phyloP scores from a whole-genome alignment of 2,113 vertebrate species.

The Phocoena phocoena region DNA sequence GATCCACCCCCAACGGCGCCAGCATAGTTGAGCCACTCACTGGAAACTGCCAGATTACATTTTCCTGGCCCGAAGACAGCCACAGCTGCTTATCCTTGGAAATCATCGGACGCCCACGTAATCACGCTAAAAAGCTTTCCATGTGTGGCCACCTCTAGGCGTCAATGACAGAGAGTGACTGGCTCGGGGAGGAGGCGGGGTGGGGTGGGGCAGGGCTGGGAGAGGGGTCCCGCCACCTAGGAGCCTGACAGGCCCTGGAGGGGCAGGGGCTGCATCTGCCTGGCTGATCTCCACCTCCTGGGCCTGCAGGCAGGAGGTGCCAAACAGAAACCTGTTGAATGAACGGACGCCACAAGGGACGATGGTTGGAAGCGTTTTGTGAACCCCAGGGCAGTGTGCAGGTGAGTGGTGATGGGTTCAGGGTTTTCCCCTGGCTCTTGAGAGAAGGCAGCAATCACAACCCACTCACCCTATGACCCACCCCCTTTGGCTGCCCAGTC shows the following conservation, averaged over 20 bases:
- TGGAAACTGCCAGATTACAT: background rate
- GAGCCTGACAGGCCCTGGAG: background rate
- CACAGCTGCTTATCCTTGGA: conserved; percentile 4
- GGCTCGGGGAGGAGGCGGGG: background rate
- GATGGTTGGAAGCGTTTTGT: background rate
- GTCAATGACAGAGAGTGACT: rapidly evolving
- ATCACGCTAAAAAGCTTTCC: conserved; percentile 71
- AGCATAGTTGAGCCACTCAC: background rate
- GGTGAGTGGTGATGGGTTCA: background rate
- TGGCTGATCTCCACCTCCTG: no score
- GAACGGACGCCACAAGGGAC: background rate
- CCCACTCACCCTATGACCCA: background rate
- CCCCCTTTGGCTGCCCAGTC: background rate
- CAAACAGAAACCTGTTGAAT: background rate
- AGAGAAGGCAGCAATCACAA: background rate
- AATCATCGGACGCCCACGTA: background rate
- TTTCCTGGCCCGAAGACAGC: background rate
- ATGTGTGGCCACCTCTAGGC: background rate
- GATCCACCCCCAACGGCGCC: rapidly evolving
- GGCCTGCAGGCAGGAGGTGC: background rate
- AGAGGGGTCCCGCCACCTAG: background rate
- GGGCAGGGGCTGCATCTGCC: background rate
- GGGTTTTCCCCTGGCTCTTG: background rate
- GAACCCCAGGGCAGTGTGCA: rapidly evolving
- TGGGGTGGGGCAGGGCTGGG: rapidly evolving